Evolutionary conservation across 2,888 invertebrate genomes (phyloP), one percentile per base, ranked within the genome.

Genomic region (Eupeodes latifasciatus): DNA sequence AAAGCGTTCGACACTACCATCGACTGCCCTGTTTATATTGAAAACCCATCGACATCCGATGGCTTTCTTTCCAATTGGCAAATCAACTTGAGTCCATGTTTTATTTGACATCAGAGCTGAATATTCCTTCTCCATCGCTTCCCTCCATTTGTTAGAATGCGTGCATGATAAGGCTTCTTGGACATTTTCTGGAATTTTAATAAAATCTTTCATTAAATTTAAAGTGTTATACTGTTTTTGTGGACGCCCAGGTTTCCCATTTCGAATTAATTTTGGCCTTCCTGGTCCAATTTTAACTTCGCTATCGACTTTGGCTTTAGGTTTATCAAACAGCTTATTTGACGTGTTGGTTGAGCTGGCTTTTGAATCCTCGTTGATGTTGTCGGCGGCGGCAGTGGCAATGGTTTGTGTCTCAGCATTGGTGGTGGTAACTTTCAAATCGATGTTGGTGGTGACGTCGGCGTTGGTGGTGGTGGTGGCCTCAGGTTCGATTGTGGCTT

Each of bases 41-140:
- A 7, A 71, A 53, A 71, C 69, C 69, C 69, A 71, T 71, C 55
- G 55, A 36, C 55, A 55, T 14, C 40, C 16, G 55, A 53, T 55
- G 9, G 34, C n/a, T 5, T 9, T 71, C 55, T 55, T 16, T 10
- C 36, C 40, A n/a, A 7, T 5, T 7, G 69, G 69, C 10, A 40
- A 14, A 27, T 71, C 69, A 16, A 36, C 36, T 40, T 40, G 7
- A 6, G 69, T 55, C 69, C 69, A 55, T 1, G 69, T 71, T 6
- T 36, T 36, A 40, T 71, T 71, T 16, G 9, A 16, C n/a, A 71
- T 55, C 2, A 71, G 55, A 10, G 55, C 36, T 40, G 55, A 16
- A 16, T n/a, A 55, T 40, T 71, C 67, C 14, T 27, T 53, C 5
- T 14, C 10, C 67, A 67, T 53, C 3, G 67, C 51, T 19, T 59